Evolutionary conservation across 1,140 invertebrate species (phyloP).

Genomic region (Megalopta genalis): DNA sequence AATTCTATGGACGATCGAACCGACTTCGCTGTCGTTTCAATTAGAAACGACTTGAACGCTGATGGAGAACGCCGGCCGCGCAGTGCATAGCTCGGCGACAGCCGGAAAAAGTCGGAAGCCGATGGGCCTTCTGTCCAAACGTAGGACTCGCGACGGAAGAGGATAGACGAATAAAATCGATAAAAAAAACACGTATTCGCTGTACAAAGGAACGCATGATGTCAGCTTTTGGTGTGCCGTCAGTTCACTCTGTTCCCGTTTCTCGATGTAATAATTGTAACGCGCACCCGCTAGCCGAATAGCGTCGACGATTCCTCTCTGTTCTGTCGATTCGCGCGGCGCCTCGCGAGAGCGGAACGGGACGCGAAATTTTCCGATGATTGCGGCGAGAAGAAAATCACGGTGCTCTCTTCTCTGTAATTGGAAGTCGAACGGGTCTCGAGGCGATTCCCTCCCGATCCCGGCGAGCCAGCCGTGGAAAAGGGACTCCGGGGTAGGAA

Average conservation of each 20-base stretch:
- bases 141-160: not conserved
- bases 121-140: slow-evolving; percentile 34
- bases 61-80: not conserved
- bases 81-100: not conserved
- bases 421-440: too few species aligned
- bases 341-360: not conserved
- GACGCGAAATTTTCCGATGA: too few species aligned
- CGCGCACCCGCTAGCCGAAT: slow-evolving; percentile 13
- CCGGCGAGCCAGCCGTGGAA: too few species aligned
- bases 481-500: too few species aligned
- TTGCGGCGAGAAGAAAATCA: too few species aligned
- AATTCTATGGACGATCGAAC: too few species aligned
- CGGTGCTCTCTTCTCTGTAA: too few species aligned
- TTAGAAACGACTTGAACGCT: too few species aligned
- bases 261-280: slow-evolving; percentile 24
- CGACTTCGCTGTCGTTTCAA: too few species aligned
- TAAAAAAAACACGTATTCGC: not conserved
- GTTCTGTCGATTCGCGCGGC: not conserved
- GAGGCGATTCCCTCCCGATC: too few species aligned
- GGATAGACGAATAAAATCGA: not conserved
- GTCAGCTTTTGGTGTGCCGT: slow-evolving; percentile 37
- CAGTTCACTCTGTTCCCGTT: slow-evolving; percentile 18
- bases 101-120: slow-evolving; percentile 23
- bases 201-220: slow-evolving; percentile 34
- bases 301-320: not conserved